Base-by-base conservation (phyloP, 2,113 vertebrate genomes). In the Larimichthys crocea region DNA sequence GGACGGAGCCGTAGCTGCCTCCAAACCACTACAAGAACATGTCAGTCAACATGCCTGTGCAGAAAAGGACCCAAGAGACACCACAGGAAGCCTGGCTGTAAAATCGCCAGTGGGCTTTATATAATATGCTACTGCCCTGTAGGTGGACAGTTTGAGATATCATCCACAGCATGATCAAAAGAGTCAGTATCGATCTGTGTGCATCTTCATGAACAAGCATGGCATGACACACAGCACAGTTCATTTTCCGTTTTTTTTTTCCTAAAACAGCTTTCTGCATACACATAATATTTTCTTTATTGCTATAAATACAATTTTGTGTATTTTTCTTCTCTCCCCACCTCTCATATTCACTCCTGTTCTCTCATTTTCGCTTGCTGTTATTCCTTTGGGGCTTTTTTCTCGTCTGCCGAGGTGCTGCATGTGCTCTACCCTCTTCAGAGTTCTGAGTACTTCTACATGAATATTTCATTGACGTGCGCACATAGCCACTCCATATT, bases 381-480 rank as follows among this genome's bases (percentile, higher is more conserved):
- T 73, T 80, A 57, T 71, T 85, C 72, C 87, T 88, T 7, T 12
- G 74, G 76, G 72, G 81, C 68, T 78, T 87, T 80, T 86, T 72
- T 60, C 79, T 53, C 31, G 3, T 86, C 84, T 87, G 84, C 82
- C 15, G 79, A 82, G 88, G 85, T 90, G 82, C 82, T 88, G 81
- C 91, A 83, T 90, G 85, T 86, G 84, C 79, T 83, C 86, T 83
- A 31, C 77, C 83, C 82, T 91, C 89, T 79, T 90, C 82, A 74
- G 84, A 85, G 86, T 73, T 91, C 86, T 86, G 87, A 91, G 86
- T 89, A 90, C 81, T 86, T 84, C 42, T 35, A 12, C 86, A 92
- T 93, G 76, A 93, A 94, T 93, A 92, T 92, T 94, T 93, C 75
- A 92, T 88, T 31, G 63, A 79, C 61, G 19, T 70, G 80, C 84